Conservation (phyloP, 1,140 invertebrate species). For the Halictus rubicundus region DNA sequence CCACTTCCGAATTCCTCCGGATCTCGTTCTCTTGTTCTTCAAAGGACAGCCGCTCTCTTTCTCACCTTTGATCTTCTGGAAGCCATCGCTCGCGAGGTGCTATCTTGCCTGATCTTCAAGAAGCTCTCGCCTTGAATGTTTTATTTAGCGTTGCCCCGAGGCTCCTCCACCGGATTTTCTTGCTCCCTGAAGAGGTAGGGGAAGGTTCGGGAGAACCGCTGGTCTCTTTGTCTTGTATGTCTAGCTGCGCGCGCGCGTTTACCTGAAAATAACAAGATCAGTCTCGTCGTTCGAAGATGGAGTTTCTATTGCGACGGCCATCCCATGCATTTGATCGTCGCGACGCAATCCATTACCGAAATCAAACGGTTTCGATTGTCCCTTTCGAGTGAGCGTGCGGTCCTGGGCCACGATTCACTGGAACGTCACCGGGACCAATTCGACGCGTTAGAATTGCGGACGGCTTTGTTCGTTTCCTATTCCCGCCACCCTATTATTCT, state of each 20-base stretch:
- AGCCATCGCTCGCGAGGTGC: not conserved
- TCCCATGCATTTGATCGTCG: not conserved
- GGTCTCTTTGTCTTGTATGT: not conserved
- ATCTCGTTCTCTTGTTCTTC: no score
- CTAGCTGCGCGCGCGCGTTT: not conserved
- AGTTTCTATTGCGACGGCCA: not conserved
- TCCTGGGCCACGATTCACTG: no score
- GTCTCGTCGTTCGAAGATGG: not conserved
- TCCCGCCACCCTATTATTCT: no score
- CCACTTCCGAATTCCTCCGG: no score
- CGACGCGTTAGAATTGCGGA: no score
- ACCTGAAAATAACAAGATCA: not conserved
- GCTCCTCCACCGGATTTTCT: not conserved
- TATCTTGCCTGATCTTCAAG: not conserved
- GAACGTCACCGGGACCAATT: no score
- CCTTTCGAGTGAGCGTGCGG: no score
- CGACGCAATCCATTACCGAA: not conserved
- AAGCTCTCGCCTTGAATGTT: not conserved
- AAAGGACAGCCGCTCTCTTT: no score
- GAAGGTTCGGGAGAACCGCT: constrained; percentile 1
- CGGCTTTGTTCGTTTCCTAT: no score
- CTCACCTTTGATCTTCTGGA: not conserved
- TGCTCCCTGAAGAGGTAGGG: no score
- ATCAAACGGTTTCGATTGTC: no score
- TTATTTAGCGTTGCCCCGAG: not conserved